Evolutionary conservation across 2,113 vertebrate species (phyloP).

Genomic region (Spheniscus mendiculus): DNA sequence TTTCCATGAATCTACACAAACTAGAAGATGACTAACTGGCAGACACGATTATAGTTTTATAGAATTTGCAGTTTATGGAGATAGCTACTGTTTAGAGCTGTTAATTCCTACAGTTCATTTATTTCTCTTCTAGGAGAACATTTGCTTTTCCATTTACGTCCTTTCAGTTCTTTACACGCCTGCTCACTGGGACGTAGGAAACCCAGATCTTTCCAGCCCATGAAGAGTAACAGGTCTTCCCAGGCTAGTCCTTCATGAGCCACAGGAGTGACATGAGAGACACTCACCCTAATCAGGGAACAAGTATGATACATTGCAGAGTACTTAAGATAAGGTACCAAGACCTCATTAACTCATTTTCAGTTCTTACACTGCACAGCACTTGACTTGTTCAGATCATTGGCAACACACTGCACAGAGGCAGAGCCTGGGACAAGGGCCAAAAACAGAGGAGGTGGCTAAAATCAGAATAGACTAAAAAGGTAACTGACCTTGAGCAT

Average conservation of each 20-base stretch:
- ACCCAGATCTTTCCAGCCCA: neutral
- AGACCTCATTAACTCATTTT: neutral
- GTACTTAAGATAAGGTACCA: neutral
- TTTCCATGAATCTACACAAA: conserved; percentile 28
- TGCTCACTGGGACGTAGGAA: neutral
- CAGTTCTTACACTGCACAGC: neutral
- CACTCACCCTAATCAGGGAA: neutral
- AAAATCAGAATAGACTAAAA: neutral
- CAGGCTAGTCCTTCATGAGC: neutral
- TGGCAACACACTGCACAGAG: neutral
- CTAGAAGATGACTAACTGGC: neutral
- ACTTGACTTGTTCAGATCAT: neutral
- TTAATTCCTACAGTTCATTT: neutral
- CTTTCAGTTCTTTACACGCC: neutral
- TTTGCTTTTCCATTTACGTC: neutral
- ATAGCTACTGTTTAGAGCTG: neutral
- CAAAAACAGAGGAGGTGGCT: neutral
- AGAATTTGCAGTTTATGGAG: neutral
- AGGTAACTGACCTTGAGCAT: neutral
- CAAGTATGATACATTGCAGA: neutral
- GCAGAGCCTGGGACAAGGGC: neutral
- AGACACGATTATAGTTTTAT: neutral
- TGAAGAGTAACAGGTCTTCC: neutral
- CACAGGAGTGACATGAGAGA: neutral
- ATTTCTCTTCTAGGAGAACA: neutral